Percentiles rank a stretch among this genome's conserved stretches.
Conservation (phyloP, 1,140 invertebrate genomes). For the Notospermus geniculatus region DNA sequence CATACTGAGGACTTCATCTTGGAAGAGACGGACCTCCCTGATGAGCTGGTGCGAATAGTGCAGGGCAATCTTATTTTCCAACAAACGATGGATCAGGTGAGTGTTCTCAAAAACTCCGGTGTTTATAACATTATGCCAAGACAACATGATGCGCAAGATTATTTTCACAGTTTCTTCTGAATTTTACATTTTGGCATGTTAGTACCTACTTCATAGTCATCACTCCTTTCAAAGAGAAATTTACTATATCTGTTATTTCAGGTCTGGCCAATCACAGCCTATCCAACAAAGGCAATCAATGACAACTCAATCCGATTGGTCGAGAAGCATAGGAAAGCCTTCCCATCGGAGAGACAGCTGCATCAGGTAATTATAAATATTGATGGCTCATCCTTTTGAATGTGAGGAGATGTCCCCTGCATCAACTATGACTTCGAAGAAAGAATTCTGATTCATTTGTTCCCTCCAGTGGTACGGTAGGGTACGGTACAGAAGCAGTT, state of each 20-base stretch:
- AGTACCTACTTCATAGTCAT: too few species aligned
- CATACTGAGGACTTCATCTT: constrained; percentile 34
- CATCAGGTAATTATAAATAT: constrained; percentile 32
- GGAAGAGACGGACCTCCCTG: constrained; percentile 36
- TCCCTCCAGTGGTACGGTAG: too few species aligned
- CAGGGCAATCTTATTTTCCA: constrained; percentile 33
- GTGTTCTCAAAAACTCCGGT: not conserved
- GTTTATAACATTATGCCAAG: too few species aligned
- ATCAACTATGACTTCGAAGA: too few species aligned
- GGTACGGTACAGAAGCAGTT: too few species aligned
- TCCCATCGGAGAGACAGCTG: constrained; percentile 31
- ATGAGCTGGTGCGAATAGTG: constrained; percentile 30
- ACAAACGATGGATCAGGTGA: constrained; percentile 29
- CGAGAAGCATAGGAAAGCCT: constrained; percentile 30
- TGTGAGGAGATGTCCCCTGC: too few species aligned
- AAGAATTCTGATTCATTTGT: too few species aligned
- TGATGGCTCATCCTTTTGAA: too few species aligned
- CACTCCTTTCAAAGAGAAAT: too few species aligned
- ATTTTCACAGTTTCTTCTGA: too few species aligned
- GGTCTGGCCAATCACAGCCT: constrained; percentile 36
- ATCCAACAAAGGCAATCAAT: constrained; percentile 34
- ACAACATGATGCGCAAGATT: too few species aligned
- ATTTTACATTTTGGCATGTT: too few species aligned
- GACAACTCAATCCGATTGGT: constrained; percentile 32
- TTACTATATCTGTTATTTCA: constrained; percentile 10